phyloP scores from a whole-genome alignment of 2,888 invertebrate genomes.

The Xestia rhomboidea region DNA sequence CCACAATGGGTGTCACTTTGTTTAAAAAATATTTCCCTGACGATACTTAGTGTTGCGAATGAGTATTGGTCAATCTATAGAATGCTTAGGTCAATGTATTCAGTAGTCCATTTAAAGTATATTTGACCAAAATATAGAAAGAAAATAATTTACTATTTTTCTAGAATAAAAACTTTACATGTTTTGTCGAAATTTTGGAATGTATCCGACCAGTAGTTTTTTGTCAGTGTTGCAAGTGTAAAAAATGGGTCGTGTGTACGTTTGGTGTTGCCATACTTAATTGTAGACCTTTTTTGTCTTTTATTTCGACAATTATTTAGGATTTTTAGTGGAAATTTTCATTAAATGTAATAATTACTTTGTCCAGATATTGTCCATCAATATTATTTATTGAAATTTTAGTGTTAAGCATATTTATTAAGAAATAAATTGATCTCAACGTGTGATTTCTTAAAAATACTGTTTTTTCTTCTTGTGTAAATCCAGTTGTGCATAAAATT shows the following conservation, averaged over 20 bases:
- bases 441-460: slow-evolving; percentile 32
- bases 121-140: slow-evolving; percentile 70
- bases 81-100: slow-evolving; percentile 37
- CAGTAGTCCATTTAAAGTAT: slow-evolving; percentile 46
- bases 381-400: slow-evolving; percentile 50
- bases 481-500: slow-evolving; percentile 17
- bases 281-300: slow-evolving; percentile 13
- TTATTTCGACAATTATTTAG: slow-evolving; percentile 6
- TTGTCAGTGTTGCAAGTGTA: slow-evolving; percentile 62
- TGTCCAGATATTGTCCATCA: slow-evolving; percentile 44
- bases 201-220: slow-evolving; percentile 72
- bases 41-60: neutral
- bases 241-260: slow-evolving; percentile 72
- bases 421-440: slow-evolving; percentile 47
- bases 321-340: slow-evolving; percentile 4
- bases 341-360: slow-evolving; percentile 27
- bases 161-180: slow-evolving; percentile 74
- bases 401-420: slow-evolving; percentile 32
- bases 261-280: slow-evolving; percentile 65
- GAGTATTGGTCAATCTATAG: slow-evolving; percentile 31
- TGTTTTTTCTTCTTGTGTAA: slow-evolving; percentile 26
- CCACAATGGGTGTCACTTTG: neutral
- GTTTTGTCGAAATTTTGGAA: slow-evolving; percentile 71
- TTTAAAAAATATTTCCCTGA: neutral
- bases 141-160: slow-evolving; percentile 81